Conservation (phyloP, 2,888 invertebrate genomes). For the Tridacna crocea region DNA sequence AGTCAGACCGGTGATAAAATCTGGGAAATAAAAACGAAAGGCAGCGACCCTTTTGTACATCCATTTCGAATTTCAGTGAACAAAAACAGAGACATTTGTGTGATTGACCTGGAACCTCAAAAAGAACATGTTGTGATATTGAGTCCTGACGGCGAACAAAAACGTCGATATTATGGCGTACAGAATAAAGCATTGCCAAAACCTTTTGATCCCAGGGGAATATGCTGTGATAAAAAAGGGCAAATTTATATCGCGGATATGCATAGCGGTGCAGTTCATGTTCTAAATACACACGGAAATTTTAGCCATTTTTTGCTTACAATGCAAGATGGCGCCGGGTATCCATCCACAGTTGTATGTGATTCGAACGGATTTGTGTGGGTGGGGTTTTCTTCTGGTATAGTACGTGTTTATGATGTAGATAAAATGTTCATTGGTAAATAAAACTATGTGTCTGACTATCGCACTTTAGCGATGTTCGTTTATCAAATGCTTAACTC, state of each 20-base stretch:
- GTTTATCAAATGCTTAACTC: no score
- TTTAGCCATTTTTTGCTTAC: slow-evolving; percentile 56
- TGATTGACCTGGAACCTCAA: slow-evolving; percentile 47
- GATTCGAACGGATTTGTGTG: slow-evolving; percentile 53
- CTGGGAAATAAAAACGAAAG: slow-evolving; percentile 56
- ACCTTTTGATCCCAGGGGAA: slow-evolving; percentile 53
- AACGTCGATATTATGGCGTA: slow-evolving; percentile 51
- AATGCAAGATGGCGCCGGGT: slow-evolving; percentile 41
- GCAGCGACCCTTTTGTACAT: slow-evolving; percentile 50
- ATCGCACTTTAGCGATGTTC: no score
- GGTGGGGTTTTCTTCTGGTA: slow-evolving; percentile 53
- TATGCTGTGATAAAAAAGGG: slow-evolving; percentile 54
- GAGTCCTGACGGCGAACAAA: slow-evolving; percentile 52
- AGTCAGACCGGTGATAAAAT: slow-evolving; percentile 40
- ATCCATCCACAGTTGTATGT: slow-evolving; percentile 48
- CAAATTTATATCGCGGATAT: slow-evolving; percentile 53
- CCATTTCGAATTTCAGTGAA: slow-evolving; percentile 47
- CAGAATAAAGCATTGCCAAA: slow-evolving; percentile 38
- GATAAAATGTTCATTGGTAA: slow-evolving; percentile 2
- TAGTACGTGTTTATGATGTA: slow-evolving; percentile 41
- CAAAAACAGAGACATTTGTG: slow-evolving; percentile 53
- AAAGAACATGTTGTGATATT: slow-evolving; percentile 51
- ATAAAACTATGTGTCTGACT: neutral
- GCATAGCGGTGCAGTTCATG: slow-evolving; percentile 56
- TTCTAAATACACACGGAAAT: slow-evolving; percentile 48